phyloP scores from a whole-genome alignment of 2,113 vertebrate species.

The Cnemophilus loriae region DNA sequence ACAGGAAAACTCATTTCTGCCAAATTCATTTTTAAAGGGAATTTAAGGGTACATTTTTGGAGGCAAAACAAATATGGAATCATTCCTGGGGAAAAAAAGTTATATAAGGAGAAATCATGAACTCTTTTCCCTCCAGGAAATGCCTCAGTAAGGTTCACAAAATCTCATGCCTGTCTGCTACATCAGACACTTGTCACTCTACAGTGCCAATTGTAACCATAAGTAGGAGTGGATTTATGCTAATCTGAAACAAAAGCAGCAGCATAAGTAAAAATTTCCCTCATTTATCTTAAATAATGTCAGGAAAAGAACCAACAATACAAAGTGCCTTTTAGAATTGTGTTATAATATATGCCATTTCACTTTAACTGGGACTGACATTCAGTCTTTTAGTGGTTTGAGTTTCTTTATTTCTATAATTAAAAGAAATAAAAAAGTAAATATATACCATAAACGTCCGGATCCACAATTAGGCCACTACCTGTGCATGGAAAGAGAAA shows the following conservation, averaged over 20 bases:
- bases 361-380: not conserved
- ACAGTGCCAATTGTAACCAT: not conserved
- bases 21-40: not conserved
- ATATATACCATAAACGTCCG: not conserved
- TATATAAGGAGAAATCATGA: not conserved
- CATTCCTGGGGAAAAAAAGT: not conserved
- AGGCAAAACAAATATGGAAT: not conserved
- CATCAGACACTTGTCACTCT: not conserved
- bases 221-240: not conserved
- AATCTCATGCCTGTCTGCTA: not conserved
- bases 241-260: not conserved
- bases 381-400: not conserved
- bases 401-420: not conserved
- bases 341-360: not conserved
- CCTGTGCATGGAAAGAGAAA: not conserved
- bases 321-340: not conserved
- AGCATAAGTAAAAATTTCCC: not conserved
- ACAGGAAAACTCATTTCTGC: not conserved
- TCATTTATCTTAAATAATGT: not conserved
- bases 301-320: not conserved
- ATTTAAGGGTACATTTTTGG: not conserved
- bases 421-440: not conserved
- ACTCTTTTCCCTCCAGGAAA: not conserved
- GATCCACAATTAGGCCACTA: not conserved
- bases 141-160: not conserved